phyloP scores from a whole-genome alignment of 2,113 vertebrate genomes.

The Numida meleagris region DNA sequence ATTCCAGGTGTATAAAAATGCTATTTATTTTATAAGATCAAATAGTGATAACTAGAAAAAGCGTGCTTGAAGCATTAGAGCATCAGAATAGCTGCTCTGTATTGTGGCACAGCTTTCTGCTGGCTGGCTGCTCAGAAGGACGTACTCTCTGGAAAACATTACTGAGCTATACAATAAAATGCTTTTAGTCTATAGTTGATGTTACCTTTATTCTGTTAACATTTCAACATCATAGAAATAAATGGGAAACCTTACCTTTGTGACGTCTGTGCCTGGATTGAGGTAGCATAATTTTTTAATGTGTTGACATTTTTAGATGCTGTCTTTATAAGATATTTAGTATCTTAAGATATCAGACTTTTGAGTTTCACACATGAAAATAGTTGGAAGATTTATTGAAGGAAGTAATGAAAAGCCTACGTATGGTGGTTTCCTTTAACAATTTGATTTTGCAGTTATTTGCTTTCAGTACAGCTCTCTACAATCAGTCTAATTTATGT shows the following conservation, averaged over 20 bases:
- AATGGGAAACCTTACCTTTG: neutral
- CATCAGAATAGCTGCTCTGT: neutral
- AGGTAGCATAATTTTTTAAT: neutral
- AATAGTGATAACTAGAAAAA: neutral
- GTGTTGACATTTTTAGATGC: neutral
- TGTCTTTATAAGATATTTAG: neutral
- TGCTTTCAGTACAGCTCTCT: neutral
- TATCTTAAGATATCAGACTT: neutral
- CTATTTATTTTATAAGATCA: constrained; percentile 13
- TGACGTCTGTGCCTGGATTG: neutral
- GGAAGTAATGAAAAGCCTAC: neutral
- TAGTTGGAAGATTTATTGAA: neutral
- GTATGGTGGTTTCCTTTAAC: neutral
- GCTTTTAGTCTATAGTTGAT: neutral
- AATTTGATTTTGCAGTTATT: neutral
- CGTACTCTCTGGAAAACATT: neutral
- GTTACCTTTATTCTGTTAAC: neutral
- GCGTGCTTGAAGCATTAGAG: neutral
- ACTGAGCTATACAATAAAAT: neutral
- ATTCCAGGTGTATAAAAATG: neutral
- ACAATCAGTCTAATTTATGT: neutral
- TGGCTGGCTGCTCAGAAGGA: neutral
- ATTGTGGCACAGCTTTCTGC: neutral
- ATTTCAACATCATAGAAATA: neutral
- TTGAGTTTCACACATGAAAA: neutral